phyloP scores from a whole-genome alignment of 2,888 invertebrate genomes.

The Exocentrus adspersus region DNA sequence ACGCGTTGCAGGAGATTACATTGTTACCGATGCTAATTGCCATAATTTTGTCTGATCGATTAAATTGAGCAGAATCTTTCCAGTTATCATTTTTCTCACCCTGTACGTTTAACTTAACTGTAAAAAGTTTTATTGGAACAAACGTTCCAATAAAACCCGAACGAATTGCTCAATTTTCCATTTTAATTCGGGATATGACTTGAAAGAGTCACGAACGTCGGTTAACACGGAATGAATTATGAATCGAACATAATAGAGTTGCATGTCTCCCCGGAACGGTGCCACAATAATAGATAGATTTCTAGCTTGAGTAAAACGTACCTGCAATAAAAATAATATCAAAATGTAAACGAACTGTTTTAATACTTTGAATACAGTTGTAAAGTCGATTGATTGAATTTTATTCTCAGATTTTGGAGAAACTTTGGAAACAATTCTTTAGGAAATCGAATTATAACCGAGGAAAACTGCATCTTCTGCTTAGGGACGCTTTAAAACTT shows the following conservation, averaged over 20 bases:
- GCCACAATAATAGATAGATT: background rate
- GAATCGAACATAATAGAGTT: background rate
- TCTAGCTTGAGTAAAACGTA: too few species aligned
- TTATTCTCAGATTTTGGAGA: too few species aligned
- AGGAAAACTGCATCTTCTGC: too few species aligned
- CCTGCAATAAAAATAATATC: too few species aligned
- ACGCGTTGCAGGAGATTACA: slow-evolving; percentile 31
- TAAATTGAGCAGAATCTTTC: background rate
- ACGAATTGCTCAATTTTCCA: background rate
- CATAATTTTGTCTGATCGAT: slow-evolving; percentile 26
- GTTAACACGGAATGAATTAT: background rate
- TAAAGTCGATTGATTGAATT: too few species aligned
- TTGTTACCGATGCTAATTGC: slow-evolving; percentile 35
- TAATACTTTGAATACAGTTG: too few species aligned
- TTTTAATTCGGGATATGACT: background rate
- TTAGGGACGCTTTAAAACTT: background rate
- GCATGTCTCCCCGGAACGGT: background rate
- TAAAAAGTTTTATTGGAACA: background rate
- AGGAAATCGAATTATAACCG: too few species aligned
- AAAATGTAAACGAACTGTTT: too few species aligned
- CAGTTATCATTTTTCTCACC: too few species aligned
- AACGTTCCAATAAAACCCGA: background rate
- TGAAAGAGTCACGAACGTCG: background rate
- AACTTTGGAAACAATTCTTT: too few species aligned
- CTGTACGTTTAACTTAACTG: too few species aligned